Evolutionary conservation across 2,888 invertebrate species (phyloP).

Genomic region (Cryptus viduatorius): DNA sequence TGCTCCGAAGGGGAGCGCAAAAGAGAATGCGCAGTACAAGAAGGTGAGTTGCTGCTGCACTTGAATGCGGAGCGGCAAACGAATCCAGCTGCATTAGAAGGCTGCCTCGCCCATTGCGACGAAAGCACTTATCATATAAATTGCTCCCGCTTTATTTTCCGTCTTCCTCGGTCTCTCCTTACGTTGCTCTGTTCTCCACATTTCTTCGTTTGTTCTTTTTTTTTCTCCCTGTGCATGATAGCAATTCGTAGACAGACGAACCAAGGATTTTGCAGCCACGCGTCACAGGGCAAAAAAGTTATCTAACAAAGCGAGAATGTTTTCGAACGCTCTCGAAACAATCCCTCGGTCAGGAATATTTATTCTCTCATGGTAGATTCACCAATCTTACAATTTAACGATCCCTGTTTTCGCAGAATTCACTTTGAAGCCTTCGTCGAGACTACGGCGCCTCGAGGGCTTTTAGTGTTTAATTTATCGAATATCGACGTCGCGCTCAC

Average conservation of each 20-base stretch:
- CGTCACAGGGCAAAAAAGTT: slow-evolving; percentile 13
- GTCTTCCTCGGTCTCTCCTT: slow-evolving; percentile 37
- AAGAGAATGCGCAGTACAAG: slow-evolving; percentile 44
- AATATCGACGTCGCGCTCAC: slow-evolving; percentile 34
- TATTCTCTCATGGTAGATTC: slow-evolving; percentile 64
- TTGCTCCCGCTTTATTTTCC: slow-evolving; percentile 74
- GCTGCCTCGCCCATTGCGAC: slow-evolving; percentile 68
- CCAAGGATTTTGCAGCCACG: background rate
- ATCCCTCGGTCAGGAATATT: slow-evolving; percentile 40
- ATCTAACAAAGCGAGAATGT: slow-evolving; percentile 12
- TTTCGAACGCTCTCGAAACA: slow-evolving; percentile 18
- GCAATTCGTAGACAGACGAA: slow-evolving; percentile 34
- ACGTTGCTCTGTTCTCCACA: slow-evolving; percentile 41
- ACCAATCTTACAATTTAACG: slow-evolving; percentile 70
- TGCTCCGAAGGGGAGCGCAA: slow-evolving; percentile 33
- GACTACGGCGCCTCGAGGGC: slow-evolving; percentile 29
- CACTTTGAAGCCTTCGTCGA: slow-evolving; percentile 31
- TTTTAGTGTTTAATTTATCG: slow-evolving; percentile 54
- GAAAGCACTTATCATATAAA: slow-evolving; percentile 82
- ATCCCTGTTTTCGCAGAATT: slow-evolving; percentile 58
- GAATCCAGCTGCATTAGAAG: slow-evolving; percentile 74
- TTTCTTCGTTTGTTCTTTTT: slow-evolving; percentile 53
- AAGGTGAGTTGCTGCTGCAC: slow-evolving; percentile 58
- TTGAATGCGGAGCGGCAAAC: slow-evolving; percentile 73
- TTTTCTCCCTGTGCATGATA: slow-evolving; percentile 41